Percentiles rank a stretch among this genome's conserved stretches.
Conservation (phyloP, 2,888 invertebrate genomes). For the Ectemnius continuus region DNA sequence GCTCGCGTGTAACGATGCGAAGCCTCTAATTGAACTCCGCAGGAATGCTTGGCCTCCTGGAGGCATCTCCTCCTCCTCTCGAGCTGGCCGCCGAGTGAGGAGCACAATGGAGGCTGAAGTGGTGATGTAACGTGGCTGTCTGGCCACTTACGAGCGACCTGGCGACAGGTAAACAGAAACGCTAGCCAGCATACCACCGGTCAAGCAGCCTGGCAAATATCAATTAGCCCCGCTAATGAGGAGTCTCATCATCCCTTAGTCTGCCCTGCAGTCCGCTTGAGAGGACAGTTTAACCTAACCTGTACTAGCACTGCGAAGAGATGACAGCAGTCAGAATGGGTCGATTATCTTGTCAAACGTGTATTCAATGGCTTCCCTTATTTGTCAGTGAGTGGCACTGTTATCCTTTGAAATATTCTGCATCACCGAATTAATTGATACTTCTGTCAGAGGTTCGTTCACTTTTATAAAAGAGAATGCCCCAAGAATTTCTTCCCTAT, state of each 20-base stretch:
- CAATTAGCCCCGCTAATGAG: slow-evolving; percentile 55
- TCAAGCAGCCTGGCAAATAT: slow-evolving; percentile 48
- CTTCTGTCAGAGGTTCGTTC: no score
- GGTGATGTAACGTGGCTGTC: no score
- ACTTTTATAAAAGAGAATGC: background rate
- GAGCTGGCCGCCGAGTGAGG: slow-evolving; percentile 13
- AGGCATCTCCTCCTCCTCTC: background rate
- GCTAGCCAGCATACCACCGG: slow-evolving; percentile 23
- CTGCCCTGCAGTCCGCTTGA: background rate
- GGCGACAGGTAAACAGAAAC: slow-evolving; percentile 48
- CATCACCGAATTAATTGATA: no score
- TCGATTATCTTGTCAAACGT: no score
- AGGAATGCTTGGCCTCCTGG: background rate
- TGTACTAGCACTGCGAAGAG: no score
- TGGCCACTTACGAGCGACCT: slow-evolving; percentile 53
- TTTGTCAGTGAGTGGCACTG: no score
- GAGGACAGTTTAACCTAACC: no score
- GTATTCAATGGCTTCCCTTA: no score
- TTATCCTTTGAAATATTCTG: no score
- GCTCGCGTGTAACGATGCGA: no score
- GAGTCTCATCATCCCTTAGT: slow-evolving; percentile 20
- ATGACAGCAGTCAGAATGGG: no score
- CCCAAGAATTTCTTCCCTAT: background rate
- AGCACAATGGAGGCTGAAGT: slow-evolving; percentile 48
- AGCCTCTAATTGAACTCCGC: no score